Evolutionary conservation across 2,113 vertebrate species (phyloP).

Genomic region (Myocastor coypus): DNA sequence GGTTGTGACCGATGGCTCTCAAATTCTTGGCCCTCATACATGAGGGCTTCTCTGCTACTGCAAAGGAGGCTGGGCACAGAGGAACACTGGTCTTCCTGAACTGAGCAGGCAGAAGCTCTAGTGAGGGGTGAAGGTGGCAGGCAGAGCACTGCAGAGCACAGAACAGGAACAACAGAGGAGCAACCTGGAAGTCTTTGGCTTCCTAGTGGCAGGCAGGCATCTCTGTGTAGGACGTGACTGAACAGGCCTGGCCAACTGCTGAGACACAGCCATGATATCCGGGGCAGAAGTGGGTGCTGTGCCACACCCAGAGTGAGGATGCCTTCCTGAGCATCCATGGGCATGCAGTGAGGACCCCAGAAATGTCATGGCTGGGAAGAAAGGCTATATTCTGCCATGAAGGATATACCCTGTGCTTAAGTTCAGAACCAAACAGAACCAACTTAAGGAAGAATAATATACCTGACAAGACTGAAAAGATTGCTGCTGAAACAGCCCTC

Average conservation of each 20-base stretch:
- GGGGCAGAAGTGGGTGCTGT: not conserved
- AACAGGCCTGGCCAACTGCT: not conserved
- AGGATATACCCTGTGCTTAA: conserved; percentile 19
- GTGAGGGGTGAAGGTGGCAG: not conserved
- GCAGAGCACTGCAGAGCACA: not conserved
- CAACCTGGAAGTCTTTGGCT: not conserved
- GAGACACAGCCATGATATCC: not conserved
- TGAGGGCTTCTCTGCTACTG: not conserved
- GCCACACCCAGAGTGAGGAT: not conserved
- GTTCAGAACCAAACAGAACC: not conserved
- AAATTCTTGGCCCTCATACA: not conserved
- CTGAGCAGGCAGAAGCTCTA: not conserved
- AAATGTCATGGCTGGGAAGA: not conserved
- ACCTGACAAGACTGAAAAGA: not conserved
- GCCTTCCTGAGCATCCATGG: not conserved
- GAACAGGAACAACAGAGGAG: not conserved
- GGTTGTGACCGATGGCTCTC: not conserved
- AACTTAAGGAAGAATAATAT: not conserved
- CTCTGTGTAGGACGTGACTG: not conserved
- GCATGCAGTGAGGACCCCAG: not conserved
- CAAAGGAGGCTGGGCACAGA: too few species aligned
- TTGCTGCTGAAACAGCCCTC: not conserved
- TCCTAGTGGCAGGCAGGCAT: not conserved
- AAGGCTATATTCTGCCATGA: not conserved
- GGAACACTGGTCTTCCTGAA: not conserved